Evolutionary conservation across 2,888 invertebrate genomes (phyloP).

Genomic region (Horisme vitalbata): DNA sequence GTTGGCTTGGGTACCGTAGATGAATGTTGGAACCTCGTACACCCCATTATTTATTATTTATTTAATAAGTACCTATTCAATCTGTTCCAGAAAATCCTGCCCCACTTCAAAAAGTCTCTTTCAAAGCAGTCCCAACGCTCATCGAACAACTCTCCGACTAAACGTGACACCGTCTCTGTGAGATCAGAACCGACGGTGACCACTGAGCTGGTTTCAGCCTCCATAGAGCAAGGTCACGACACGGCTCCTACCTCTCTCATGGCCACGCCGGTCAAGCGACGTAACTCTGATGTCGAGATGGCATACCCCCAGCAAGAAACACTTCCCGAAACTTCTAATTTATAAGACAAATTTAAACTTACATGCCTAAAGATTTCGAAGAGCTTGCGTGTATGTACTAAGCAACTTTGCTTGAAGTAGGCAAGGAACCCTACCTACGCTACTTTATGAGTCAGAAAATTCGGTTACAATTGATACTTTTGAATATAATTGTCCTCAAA

Average conservation of each 20-base stretch:
- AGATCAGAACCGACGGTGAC: conserved; percentile 66
- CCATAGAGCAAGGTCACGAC: conserved; percentile 59
- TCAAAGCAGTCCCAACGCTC: conserved; percentile 47
- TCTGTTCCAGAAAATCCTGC: conserved; percentile 67
- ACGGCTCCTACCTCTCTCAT: conserved; percentile 57
- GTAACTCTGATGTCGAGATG: conserved; percentile 55
- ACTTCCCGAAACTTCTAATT: neutral
- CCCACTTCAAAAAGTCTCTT: conserved; percentile 55
- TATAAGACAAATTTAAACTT: neutral
- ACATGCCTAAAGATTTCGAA: neutral
- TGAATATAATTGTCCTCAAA: too few species aligned
- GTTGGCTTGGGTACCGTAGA: too few species aligned
- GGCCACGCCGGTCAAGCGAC: conserved; percentile 49
- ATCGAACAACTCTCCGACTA: conserved; percentile 52
- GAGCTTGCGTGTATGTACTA: too few species aligned
- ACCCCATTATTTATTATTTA: too few species aligned
- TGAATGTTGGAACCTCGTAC: too few species aligned
- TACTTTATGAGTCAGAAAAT: too few species aligned
- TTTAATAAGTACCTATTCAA: too few species aligned
- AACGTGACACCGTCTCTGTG: conserved; percentile 56
- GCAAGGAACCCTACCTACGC: too few species aligned
- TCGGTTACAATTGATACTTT: too few species aligned
- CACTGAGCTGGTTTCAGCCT: conserved; percentile 67
- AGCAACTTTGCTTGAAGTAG: too few species aligned
- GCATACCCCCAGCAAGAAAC: conserved; percentile 42